Evolutionary conservation across 1,140 invertebrate species (phyloP), one percentile per base, ranked within the genome.

Genomic region (Drosophila seguyi): DNA sequence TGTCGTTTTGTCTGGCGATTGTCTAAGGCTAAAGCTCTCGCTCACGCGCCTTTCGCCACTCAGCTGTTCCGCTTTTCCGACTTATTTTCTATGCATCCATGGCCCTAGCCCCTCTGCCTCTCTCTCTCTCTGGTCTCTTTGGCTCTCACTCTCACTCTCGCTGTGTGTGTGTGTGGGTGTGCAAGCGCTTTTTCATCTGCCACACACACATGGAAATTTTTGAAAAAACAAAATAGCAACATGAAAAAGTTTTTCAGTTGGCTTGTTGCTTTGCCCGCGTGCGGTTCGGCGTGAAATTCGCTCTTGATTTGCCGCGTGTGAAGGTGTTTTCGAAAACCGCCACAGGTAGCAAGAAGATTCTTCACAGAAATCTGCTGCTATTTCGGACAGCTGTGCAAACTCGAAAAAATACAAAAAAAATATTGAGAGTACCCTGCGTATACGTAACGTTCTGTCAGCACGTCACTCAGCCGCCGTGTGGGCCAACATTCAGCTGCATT

Each of bases 241-340:
- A 90, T 90, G 61, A 88, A 75, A 82, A 90, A 81, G 81, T 88
- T 88, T 81, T 91, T 91, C 83, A 91, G 88, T 91, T 91, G 80
- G 88, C 88, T 91, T 85, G 90, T 91, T 91, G 88, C 88, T 85
- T 75, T 75, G 55, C 72, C 76, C 84, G 88, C 88, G 88, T 88
- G 72, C 88, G 84, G 88, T 91, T 91, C 45, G 76, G 75, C 56
- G 56, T 47, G 53, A 66, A 55, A 53, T 41, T 67, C 38, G 41
- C 55, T 67, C 14, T 34, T 47, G 16, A 20, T 6, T 50, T 34
- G 16, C 31, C n/a, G 16, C 41, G 14, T 14, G 50, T 38, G 27
- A 65, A 14, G 20, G 20, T 16, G 13, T 45, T 58, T 68, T 48
- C 39, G 57, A 75, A 75, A 60, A 67, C 68, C 55, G 75, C 80